phyloP scores from a whole-genome alignment of 2,113 vertebrate genomes.

The Engystomops pustulosus region DNA sequence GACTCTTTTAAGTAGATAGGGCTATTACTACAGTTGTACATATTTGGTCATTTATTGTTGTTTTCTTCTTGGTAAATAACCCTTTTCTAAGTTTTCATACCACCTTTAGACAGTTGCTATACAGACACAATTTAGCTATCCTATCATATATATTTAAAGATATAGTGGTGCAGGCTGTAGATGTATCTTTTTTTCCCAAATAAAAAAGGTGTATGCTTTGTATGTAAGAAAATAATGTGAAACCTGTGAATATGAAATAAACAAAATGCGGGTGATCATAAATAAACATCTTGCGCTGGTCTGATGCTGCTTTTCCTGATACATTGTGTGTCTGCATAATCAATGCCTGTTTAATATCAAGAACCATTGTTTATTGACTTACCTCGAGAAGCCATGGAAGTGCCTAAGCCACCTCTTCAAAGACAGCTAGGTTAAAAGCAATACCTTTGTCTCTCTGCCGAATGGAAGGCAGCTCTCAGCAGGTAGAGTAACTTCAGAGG shows the following conservation, averaged over 20 bases:
- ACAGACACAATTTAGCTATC: too few relatives aligned
- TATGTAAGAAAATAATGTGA: not conserved
- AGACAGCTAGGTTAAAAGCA: slow-evolving; percentile 73
- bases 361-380: slow-evolving; percentile 65
- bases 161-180: too few relatives aligned
- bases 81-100: too few relatives aligned
- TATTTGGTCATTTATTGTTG: too few relatives aligned
- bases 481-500: slow-evolving; percentile 70
- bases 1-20: too few relatives aligned
- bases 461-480: slow-evolving; percentile 66
- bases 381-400: slow-evolving; percentile 80
- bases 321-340: not conserved
- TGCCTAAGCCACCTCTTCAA: slow-evolving; percentile 74
- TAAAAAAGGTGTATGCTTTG: not conserved
- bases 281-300: not conserved
- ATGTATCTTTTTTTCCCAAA: not conserved
- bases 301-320: slow-evolving; percentile 3
- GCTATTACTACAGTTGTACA: too few relatives aligned
- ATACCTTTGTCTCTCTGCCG: slow-evolving; percentile 69
- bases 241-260: not conserved
- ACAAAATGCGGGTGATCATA: not conserved
- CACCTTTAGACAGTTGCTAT: too few relatives aligned
- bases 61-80: too few relatives aligned
- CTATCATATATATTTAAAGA: too few relatives aligned
- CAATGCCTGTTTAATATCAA: slow-evolving; percentile 19